Evolutionary conservation across 2,113 vertebrate species (phyloP).

Genomic region (Hymenochirus boettgeri): DNA sequence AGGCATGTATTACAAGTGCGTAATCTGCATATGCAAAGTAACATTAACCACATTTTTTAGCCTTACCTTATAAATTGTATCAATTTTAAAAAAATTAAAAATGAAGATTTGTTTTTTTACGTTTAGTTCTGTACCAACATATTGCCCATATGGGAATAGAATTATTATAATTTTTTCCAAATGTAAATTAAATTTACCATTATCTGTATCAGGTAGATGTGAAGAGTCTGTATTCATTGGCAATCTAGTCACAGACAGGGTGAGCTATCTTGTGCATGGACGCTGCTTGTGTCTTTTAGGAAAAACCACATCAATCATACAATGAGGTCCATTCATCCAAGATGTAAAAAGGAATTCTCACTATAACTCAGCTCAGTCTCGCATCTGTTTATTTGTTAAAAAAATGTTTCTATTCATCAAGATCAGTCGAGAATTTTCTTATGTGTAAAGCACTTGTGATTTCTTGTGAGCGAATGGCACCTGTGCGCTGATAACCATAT

Average conservation of each 20-base stretch:
- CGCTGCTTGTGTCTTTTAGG: neutral
- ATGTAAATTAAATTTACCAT: too few relatives aligned
- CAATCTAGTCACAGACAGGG: neutral
- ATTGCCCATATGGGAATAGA: too few relatives aligned
- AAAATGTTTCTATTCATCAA: neutral
- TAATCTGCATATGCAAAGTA: too few relatives aligned
- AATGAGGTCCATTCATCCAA: slow-evolving; percentile 1
- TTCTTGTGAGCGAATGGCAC: neutral
- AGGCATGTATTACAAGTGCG: too few relatives aligned
- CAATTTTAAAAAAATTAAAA: too few relatives aligned
- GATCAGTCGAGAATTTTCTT: neutral
- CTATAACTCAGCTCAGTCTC: neutral
- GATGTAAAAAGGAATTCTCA: neutral
- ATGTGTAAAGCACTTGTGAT: neutral
- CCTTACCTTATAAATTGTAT: too few relatives aligned
- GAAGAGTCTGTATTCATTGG: too few relatives aligned
- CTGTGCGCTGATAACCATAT: neutral
- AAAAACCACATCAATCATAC: neutral
- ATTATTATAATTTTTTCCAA: too few relatives aligned
- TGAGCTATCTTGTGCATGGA: neutral
- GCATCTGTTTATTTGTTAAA: slow-evolving; percentile 1
- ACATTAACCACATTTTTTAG: too few relatives aligned
- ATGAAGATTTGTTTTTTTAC: too few relatives aligned
- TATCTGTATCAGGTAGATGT: too few relatives aligned
- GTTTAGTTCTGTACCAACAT: too few relatives aligned